Base-by-base conservation (phyloP, 2,888 invertebrate species). In the Trissolcus brochymenae region DNA sequence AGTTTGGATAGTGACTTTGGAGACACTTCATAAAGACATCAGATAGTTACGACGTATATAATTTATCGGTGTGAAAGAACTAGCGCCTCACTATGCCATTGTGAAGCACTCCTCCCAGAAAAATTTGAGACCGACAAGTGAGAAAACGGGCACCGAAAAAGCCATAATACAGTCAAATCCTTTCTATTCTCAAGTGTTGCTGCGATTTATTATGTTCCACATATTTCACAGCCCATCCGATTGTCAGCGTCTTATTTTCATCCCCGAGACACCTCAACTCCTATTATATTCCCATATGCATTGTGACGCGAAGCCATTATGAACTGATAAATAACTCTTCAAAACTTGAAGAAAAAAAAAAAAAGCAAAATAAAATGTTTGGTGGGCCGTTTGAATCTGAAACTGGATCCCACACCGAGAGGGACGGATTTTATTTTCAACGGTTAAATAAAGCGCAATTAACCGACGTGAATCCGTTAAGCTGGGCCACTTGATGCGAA, bases 211-310 rank as follows among this genome's bases (percentile, higher is more conserved):
- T 74, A 76, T 73, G 35, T 60, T 35, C 9, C 57, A 65, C 55
- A 50, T 67, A 71, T 71, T 68, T 83, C 78, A 79, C 80, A 72
- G 43, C 64, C 79, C 79, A 81, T 82, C 82, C 83, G 82, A 84
- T 87, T 85, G 88, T 88, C 87, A 87, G 86, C 87, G 86, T 88
- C 87, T 87, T 86, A 86, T 87, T 87, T 86, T 87, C 83, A 85
- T 86, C 84, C 85, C 84, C 78, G 76, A 80, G 80, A 81, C 79
- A 35, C 35, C 35, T 35, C 6, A 35, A 35, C 35, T 7, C 53
- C 75, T 72, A 71, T 79, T 79, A 76, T 76, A 51, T 61, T 71
- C 51, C 41, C 25, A 56, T 55, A 61, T 57, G 80, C 77, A 83
- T 85, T 85, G 81, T 85, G 68, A 79, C 51, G 76, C 68, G 25